Conservation (phyloP, 2,797 vertebrate genomes). For the Iguana delicatissima region DNA sequence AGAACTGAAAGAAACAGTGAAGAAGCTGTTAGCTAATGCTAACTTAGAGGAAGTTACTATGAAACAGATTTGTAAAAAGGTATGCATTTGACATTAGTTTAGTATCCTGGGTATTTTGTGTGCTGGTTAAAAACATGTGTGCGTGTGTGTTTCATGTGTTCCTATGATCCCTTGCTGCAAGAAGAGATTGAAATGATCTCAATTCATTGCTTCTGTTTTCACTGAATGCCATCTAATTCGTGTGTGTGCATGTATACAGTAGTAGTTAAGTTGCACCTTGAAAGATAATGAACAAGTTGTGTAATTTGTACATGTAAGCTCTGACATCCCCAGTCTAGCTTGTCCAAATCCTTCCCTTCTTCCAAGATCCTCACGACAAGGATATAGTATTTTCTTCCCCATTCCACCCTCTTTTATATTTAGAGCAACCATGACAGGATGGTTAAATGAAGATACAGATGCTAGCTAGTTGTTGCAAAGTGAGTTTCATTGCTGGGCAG, state of each 20-base stretch:
- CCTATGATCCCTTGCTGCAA: not conserved
- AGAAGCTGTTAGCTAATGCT: conserved; percentile 88
- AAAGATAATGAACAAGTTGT: not conserved
- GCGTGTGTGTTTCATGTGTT: not conserved
- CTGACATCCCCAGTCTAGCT: not conserved
- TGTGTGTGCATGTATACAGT: not conserved
- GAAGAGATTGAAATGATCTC: not conserved
- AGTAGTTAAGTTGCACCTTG: not conserved
- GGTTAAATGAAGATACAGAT: not conserved
- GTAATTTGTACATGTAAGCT: not conserved
- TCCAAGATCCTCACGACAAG: not conserved
- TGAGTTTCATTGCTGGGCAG: not conserved
- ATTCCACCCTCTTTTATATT: not conserved
- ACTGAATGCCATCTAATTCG: not conserved
- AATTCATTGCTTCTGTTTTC: not conserved
- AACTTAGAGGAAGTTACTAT: conserved; percentile 96
- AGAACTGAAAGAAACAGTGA: conserved; percentile 90
- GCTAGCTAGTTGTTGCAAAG: no score
- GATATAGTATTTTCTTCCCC: not conserved
- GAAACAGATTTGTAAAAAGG: conserved; percentile 96
- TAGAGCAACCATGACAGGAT: not conserved
- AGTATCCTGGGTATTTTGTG: not conserved
- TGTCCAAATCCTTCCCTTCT: not conserved
- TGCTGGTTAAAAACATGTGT: not conserved
- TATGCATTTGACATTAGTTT: conserved; percentile 63